A percentile compares a stretch with the other conserved stretches of the same genome.
These are phyloP conservation scores for Mesorhabditis sp. DNA, from an alignment of 2,888 invertebrate species.

Conservation along the genomic window DNA sequence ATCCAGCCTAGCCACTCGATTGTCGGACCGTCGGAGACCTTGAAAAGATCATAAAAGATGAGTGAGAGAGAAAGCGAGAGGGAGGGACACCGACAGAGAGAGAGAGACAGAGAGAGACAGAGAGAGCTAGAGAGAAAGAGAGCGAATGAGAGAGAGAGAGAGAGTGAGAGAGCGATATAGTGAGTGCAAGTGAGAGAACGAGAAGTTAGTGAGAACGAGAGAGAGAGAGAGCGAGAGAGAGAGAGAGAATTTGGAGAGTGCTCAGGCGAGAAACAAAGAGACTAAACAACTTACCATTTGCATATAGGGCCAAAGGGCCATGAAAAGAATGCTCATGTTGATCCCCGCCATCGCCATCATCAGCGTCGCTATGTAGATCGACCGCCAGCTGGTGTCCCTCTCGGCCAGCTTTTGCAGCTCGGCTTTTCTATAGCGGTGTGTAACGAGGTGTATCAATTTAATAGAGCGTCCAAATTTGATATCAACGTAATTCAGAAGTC, in stretches of 20 bases:
- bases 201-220: slow-evolving; percentile 8
- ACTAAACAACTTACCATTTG: background rate
- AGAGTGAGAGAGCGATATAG: slow-evolving; percentile 10
- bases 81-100: too few relatives aligned
- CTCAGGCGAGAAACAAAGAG: slow-evolving; percentile 7
- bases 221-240: slow-evolving; percentile 10
- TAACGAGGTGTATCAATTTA: too few relatives aligned
- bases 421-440: too few relatives aligned
- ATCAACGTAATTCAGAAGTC: too few relatives aligned
- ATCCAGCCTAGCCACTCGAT: background rate
- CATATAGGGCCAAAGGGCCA: background rate
- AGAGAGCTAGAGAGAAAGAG: background rate
- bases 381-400: background rate
- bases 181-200: slow-evolving; percentile 7
- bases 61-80: background rate
- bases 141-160: slow-evolving; percentile 11
- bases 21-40: background rate
- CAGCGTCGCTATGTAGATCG: background rate
- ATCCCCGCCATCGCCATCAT: background rate
- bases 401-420: background rate
- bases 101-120: slow-evolving; percentile 3
- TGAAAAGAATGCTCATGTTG: background rate
- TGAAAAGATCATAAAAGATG: background rate
- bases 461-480: too few relatives aligned
- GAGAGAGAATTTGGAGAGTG: slow-evolving; percentile 10